A percentile compares a stretch with the other conserved stretches of the same genome.
These are phyloP conservation scores for Heliconius himera DNA, from an alignment of 1,140 invertebrate genomes.

Conservation along the genomic window DNA sequence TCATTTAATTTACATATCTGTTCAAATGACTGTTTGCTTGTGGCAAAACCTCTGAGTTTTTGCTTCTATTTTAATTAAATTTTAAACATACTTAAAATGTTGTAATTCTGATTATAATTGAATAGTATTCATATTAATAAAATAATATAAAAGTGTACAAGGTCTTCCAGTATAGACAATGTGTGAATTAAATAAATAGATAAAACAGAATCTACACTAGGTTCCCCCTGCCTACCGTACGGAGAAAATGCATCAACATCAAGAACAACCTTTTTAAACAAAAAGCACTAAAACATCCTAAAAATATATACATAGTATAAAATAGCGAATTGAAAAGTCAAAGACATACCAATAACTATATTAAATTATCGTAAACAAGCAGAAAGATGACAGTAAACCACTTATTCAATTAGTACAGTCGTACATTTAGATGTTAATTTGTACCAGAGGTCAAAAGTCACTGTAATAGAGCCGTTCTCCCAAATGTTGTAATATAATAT, in stretches of 20 bases:
- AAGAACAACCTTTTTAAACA: background rate
- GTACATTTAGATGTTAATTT: conserved; percentile 4
- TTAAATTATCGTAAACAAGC: conserved; percentile 2
- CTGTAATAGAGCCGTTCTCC: background rate
- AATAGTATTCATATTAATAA: too few relatives aligned
- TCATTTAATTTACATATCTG: background rate
- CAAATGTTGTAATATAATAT: background rate
- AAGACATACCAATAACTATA: background rate
- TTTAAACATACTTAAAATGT: too few relatives aligned
- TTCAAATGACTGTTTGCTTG: background rate
- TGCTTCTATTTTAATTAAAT: too few relatives aligned
- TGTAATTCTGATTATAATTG: too few relatives aligned
- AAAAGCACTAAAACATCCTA: background rate
- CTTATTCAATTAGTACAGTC: conserved; percentile 7
- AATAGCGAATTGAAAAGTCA: background rate
- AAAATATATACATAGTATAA: background rate
- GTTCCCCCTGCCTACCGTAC: too few relatives aligned
- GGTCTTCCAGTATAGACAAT: too few relatives aligned
- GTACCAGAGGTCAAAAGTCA: background rate
- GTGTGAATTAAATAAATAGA: too few relatives aligned
- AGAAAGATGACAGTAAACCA: background rate
- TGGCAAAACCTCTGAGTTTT: too few relatives aligned
- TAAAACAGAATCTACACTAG: too few relatives aligned
- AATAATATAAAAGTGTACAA: too few relatives aligned
- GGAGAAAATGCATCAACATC: background rate